Evolutionary conservation across 2,797 vertebrate genomes (phyloP).

Genomic region (Benthosema pterotum): DNA sequence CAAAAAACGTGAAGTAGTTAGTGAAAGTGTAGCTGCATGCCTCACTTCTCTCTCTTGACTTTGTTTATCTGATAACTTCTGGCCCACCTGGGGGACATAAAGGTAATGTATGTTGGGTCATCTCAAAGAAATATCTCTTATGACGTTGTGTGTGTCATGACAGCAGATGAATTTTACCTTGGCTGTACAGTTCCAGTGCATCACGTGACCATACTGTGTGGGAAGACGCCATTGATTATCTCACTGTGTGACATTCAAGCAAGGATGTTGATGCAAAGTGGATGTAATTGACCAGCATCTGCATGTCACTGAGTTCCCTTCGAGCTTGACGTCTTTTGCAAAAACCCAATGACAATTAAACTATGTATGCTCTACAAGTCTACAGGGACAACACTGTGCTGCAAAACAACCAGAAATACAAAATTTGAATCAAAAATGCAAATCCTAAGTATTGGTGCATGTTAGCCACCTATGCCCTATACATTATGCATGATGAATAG

Average conservation of each 20-base stretch:
- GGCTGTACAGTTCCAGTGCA: neutral
- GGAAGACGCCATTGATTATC: constrained; percentile 15
- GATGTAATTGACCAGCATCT: constrained; percentile 12
- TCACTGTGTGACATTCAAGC: constrained; percentile 2
- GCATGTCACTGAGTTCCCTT: neutral
- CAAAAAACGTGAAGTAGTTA: no score
- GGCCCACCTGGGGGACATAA: constrained; percentile 6
- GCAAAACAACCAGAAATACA: no score
- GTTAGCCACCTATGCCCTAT: no score
- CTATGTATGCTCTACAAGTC: neutral
- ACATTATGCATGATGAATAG: no score
- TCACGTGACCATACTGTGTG: neutral
- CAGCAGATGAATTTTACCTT: neutral
- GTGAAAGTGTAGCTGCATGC: constrained; percentile 2
- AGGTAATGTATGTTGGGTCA: constrained; percentile 17
- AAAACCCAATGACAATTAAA: neutral
- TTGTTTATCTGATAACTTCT: constrained; percentile 32
- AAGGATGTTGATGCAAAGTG: neutral
- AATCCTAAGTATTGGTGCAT: no score
- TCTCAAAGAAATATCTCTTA: constrained; percentile 5
- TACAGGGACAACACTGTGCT: no score
- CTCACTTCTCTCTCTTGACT: constrained; percentile 24
- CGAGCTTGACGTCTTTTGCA: neutral
- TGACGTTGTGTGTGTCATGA: neutral
- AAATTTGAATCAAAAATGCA: no score